Evolutionary conservation across 2,797 vertebrate species (phyloP).

Genomic region (Muscicapa comitata): DNA sequence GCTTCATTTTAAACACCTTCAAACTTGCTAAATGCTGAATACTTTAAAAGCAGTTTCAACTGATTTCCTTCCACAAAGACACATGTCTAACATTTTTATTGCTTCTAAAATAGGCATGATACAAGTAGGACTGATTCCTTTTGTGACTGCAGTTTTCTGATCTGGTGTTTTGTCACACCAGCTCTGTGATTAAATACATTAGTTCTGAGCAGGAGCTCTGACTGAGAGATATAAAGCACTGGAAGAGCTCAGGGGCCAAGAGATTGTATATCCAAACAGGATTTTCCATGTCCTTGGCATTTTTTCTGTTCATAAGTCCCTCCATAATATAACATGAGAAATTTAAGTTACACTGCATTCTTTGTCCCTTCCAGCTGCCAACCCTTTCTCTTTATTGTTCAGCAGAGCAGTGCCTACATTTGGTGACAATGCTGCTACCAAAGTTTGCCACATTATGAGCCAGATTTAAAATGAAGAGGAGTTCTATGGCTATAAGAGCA

Average conservation of each 20-base stretch:
- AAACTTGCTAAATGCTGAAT: neutral
- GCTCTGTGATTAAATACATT: neutral
- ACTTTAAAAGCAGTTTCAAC: neutral
- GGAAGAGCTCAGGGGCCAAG: neutral
- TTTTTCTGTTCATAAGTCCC: neutral
- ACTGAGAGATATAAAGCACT: neutral
- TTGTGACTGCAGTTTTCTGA: neutral
- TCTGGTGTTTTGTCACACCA: neutral
- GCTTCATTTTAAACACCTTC: neutral
- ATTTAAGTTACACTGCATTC: neutral
- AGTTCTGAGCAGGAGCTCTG: neutral
- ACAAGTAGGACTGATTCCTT: neutral
- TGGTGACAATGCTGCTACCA: neutral
- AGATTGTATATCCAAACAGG: neutral
- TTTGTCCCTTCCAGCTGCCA: neutral
- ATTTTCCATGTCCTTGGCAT: neutral
- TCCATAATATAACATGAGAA: neutral
- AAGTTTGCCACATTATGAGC: neutral
- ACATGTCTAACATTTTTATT: neutral
- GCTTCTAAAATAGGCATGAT: neutral
- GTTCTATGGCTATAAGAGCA: neutral
- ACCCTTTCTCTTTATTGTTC: neutral
- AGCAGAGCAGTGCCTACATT: neutral
- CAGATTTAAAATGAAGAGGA: neutral
- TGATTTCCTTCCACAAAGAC: neutral